These are phyloP conservation scores for Tretioscincus oriximinensis DNA, from an alignment of 2,113 vertebrate genomes.

Conservation along the genomic window DNA sequence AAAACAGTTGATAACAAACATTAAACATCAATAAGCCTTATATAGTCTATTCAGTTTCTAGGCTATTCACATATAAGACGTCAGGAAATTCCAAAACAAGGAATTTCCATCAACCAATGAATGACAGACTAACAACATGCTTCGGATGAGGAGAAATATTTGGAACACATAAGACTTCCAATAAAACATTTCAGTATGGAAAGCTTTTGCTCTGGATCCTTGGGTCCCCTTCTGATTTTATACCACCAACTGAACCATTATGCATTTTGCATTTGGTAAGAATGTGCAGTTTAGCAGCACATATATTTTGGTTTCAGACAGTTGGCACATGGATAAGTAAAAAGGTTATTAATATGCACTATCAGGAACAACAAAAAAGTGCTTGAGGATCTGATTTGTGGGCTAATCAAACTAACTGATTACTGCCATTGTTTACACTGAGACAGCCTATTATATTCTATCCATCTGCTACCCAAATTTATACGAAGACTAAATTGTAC, in stretches of 20 bases:
- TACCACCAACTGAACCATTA: neutral
- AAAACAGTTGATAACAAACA: conserved; percentile 63
- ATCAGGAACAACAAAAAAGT: neutral
- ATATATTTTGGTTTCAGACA: neutral
- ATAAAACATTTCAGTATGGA: neutral
- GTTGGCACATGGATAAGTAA: neutral
- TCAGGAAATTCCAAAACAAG: neutral
- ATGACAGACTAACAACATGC: neutral
- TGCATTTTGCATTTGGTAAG: neutral
- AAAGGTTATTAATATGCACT: neutral
- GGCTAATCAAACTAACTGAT: no score
- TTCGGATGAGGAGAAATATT: neutral
- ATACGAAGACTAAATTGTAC: no score
- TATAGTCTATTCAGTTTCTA: neutral
- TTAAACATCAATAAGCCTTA: conserved; percentile 29
- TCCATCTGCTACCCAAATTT: no score
- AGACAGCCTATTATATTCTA: no score
- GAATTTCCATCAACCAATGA: neutral
- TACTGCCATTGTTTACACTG: no score
- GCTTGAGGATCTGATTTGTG: no score
- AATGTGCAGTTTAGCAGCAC: neutral
- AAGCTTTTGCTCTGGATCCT: neutral
- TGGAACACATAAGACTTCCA: neutral
- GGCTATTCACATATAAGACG: neutral
- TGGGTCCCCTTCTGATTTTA: neutral